Percentiles rank a stretch among this genome's conserved stretches.
These are phyloP conservation scores for Dasypus novemcinctus DNA, from an alignment of 2,113 vertebrate species.

Conservation along the genomic window DNA sequence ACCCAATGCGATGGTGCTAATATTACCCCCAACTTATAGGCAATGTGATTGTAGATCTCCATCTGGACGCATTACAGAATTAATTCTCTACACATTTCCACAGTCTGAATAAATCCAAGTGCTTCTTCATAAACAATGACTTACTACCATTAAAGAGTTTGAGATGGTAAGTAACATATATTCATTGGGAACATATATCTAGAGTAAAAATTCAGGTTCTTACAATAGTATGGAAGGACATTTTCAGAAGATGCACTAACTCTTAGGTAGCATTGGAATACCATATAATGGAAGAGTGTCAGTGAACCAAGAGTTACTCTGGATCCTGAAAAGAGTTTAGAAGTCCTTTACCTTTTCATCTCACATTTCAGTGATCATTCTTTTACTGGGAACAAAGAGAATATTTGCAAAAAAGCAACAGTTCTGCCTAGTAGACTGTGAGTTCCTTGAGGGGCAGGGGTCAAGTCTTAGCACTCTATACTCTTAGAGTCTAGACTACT, in stretches of 20 bases:
- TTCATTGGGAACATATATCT: not conserved
- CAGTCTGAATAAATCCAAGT: not conserved
- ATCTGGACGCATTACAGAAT: not conserved
- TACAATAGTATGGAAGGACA: not conserved
- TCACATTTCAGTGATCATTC: not conserved
- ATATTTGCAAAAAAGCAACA: not conserved
- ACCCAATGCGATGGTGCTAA: not conserved
- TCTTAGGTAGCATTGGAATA: not conserved
- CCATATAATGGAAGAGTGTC: not conserved
- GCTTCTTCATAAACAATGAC: not conserved
- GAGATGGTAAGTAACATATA: not conserved
- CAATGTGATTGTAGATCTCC: not conserved
- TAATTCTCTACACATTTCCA: conserved; percentile 35
- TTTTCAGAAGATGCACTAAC: not conserved
- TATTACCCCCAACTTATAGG: not conserved
- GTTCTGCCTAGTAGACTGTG: not conserved
- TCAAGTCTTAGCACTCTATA: not conserved
- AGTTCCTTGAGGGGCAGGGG: not conserved
- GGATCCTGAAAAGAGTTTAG: not conserved
- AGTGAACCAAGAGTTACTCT: not conserved
- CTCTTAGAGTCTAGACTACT: not conserved
- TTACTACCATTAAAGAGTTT: not conserved
- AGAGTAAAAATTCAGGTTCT: not conserved
- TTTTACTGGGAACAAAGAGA: not conserved
- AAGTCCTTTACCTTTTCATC: not conserved